Percentiles rank a stretch among this genome's conserved stretches.
Evolutionary conservation across 2,797 vertebrate genomes (phyloP).

Genomic region (Alauda arvensis): DNA sequence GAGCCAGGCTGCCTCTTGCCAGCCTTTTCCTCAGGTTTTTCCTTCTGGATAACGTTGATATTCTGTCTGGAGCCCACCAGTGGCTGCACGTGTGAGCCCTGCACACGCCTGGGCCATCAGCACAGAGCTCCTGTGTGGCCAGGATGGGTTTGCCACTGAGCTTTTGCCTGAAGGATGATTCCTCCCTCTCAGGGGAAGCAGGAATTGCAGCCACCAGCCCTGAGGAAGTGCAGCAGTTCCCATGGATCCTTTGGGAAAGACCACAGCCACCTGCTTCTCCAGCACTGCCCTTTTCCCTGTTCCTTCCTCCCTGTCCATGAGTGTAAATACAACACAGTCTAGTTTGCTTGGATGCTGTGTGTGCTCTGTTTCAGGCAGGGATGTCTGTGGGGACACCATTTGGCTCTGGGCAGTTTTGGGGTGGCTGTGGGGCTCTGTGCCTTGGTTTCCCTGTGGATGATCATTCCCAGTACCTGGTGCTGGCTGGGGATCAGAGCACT

Average conservation of each 20-base stretch:
- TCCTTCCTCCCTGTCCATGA: background rate
- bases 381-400: accelerated
- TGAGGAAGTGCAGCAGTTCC: background rate
- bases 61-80: accelerated
- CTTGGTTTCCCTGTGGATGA: background rate
- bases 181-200: background rate
- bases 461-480: background rate
- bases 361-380: background rate
- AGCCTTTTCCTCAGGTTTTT: background rate
- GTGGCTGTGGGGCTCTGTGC: background rate
- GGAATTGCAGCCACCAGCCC: background rate
- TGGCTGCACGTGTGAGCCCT: background rate
- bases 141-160: background rate
- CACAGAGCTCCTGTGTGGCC: accelerated
- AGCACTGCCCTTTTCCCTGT: background rate
- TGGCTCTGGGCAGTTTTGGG: background rate
- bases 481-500: background rate
- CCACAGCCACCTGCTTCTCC: background rate
- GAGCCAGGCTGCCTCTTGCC: background rate
- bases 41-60: background rate
- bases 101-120: accelerated
- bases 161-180: background rate
- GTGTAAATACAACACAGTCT: constrained; percentile 89
- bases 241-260: background rate
- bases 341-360: constrained; percentile 83